These are phyloP conservation scores for Myotis planiceps DNA, from an alignment of 2,797 vertebrate genomes.

Conservation along the genomic window DNA sequence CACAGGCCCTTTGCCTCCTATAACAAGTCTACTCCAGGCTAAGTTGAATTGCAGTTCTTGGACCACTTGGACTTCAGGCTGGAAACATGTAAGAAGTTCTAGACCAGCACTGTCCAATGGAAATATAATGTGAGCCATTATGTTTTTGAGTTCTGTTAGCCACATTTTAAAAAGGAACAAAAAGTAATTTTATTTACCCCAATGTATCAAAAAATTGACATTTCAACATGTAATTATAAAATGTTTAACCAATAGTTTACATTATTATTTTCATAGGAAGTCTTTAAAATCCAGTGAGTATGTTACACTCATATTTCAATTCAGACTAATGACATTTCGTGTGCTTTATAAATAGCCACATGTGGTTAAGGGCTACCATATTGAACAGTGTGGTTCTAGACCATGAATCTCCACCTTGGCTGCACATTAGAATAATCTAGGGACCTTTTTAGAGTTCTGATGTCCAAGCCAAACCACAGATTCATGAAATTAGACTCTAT, in stretches of 20 bases:
- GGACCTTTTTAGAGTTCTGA: neutral
- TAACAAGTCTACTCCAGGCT: neutral
- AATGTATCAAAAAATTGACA: neutral
- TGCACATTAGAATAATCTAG: neutral
- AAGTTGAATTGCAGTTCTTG: neutral
- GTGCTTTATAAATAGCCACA: neutral
- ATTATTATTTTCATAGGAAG: neutral
- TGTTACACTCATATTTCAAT: neutral
- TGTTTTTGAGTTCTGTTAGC: neutral
- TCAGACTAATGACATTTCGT: neutral
- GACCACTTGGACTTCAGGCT: neutral
- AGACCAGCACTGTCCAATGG: neutral
- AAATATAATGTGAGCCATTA: neutral
- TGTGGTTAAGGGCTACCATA: neutral
- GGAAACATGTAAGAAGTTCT: neutral
- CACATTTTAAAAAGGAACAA: neutral
- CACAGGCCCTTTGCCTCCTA: neutral
- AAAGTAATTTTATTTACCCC: slow-evolving; percentile 2
- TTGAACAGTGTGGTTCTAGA: neutral
- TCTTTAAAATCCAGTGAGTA: neutral
- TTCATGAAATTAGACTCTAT: neutral
- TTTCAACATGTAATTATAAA: neutral
- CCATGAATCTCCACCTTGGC: neutral
- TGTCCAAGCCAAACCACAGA: neutral
- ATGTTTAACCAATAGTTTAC: neutral